phyloP scores from a whole-genome alignment of 2,888 invertebrate species.

The Eupithecia centaureata region DNA sequence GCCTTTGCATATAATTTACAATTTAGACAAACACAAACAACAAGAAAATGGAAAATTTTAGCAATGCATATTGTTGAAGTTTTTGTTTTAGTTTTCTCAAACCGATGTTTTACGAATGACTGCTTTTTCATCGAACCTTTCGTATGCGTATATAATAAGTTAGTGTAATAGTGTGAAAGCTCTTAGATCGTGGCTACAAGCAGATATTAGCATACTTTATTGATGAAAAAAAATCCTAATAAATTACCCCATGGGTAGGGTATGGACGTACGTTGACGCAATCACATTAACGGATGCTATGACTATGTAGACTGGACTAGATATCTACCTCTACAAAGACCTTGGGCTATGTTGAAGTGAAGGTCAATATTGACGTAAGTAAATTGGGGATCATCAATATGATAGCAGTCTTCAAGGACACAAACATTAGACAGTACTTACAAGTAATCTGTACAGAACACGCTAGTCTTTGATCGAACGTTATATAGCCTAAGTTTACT shows the following conservation, averaged over 20 bases:
- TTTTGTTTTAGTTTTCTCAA: no score
- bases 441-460: slow-evolving; percentile 12
- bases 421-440: slow-evolving; percentile 5
- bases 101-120: no score
- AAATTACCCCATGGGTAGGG: neutral
- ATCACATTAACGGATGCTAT: neutral
- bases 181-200: neutral
- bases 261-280: neutral
- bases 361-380: slow-evolving; percentile 26
- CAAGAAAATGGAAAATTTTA: no score
- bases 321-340: neutral
- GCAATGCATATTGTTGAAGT: no score
- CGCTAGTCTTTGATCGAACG: slow-evolving; percentile 14
- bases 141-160: no score
- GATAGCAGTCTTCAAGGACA: slow-evolving; percentile 26
- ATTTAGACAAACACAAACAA: no score
- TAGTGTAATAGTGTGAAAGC: no score
- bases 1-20: no score
- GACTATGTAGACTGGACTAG: slow-evolving; percentile 7
- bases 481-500: neutral
- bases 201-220: neutral
- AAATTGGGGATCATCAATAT: slow-evolving; percentile 17
- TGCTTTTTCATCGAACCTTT: no score
- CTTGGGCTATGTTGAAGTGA: slow-evolving; percentile 7
- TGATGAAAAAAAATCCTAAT: neutral